These are phyloP conservation scores for Drosophila nasuta DNA, from an alignment of 1,140 invertebrate genomes.

Conservation along the genomic window DNA sequence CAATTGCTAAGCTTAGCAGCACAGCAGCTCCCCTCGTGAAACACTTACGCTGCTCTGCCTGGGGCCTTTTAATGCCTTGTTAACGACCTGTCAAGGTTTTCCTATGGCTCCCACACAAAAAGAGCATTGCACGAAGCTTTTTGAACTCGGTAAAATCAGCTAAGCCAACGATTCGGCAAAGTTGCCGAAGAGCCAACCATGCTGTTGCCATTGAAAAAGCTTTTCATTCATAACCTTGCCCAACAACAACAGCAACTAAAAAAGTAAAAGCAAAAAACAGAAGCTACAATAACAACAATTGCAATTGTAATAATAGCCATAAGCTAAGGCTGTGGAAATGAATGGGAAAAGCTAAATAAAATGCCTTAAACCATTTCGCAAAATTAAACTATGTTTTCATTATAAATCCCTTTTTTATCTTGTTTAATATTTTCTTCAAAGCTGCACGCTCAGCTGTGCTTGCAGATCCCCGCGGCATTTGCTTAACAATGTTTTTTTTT, in stretches of 20 bases:
- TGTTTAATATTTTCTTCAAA: not conserved
- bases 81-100: slow-evolving; percentile 37
- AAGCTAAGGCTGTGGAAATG: not conserved
- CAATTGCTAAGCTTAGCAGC: slow-evolving; percentile 11
- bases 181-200: slow-evolving; percentile 44
- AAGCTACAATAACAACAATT: slow-evolving; percentile 5
- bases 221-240: slow-evolving; percentile 80
- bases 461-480: slow-evolving; percentile 1
- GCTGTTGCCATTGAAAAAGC: slow-evolving; percentile 67
- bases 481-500: not conserved
- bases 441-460: not conserved
- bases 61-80: slow-evolving; percentile 36
- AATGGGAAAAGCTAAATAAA: slow-evolving; percentile 13
- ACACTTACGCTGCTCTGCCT: not conserved
- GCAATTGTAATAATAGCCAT: slow-evolving; percentile 1
- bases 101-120: slow-evolving; percentile 18
- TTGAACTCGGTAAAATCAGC: slow-evolving; percentile 18
- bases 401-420: slow-evolving; percentile 1
- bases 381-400: slow-evolving; percentile 28
- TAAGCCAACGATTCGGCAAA: slow-evolving; percentile 31
- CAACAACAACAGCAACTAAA: slow-evolving; percentile 50
- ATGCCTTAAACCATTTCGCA: not conserved
- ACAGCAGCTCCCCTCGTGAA: not conserved
- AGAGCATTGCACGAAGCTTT: slow-evolving; percentile 32
- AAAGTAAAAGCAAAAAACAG: slow-evolving; percentile 6